Evolutionary conservation across 2,797 vertebrate genomes (phyloP).

Genomic region (Myotis planiceps): DNA sequence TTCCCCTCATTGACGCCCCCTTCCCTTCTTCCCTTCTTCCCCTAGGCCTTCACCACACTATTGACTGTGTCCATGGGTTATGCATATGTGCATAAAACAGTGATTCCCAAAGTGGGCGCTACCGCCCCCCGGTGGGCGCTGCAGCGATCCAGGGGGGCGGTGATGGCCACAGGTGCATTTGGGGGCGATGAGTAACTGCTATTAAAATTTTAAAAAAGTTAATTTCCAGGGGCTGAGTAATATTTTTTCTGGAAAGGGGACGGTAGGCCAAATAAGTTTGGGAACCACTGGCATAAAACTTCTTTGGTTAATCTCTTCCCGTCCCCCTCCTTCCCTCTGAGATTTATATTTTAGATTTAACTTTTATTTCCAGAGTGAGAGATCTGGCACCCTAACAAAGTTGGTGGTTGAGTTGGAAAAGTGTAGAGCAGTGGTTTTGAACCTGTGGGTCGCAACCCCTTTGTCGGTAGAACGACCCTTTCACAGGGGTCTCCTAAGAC

Average conservation of each 20-base stretch:
- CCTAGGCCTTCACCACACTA: not conserved
- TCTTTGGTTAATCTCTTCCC: not conserved
- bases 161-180: too few relatives aligned
- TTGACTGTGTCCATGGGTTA: not conserved
- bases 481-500: too few relatives aligned
- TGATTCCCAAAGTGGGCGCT: too few relatives aligned
- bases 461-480: too few relatives aligned
- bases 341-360: not conserved
- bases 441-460: too few relatives aligned
- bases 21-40: not conserved
- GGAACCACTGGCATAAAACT: not conserved
- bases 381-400: not conserved
- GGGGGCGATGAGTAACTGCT: too few relatives aligned
- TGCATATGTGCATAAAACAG: not conserved
- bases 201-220: too few relatives aligned
- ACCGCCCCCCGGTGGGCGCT: too few relatives aligned
- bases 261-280: too few relatives aligned
- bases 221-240: too few relatives aligned
- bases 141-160: too few relatives aligned
- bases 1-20: not conserved
- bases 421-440: not conserved
- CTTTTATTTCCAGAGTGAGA: not conserved
- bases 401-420: not conserved
- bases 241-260: too few relatives aligned
- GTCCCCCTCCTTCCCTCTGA: not conserved